Conservation (phyloP, 1,140 invertebrate genomes). For the Drosophila persimilis region DNA sequence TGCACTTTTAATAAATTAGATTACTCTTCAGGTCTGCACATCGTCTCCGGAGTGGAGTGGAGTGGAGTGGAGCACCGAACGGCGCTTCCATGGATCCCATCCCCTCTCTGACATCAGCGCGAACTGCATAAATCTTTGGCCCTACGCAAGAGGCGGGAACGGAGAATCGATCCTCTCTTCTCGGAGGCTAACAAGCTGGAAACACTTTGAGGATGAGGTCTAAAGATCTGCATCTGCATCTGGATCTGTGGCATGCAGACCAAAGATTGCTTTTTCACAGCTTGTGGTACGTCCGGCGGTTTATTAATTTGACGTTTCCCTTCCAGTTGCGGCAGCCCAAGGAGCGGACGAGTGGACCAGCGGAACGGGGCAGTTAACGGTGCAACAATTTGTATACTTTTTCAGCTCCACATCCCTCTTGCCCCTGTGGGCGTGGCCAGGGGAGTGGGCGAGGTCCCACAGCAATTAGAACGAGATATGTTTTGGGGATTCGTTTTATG, state of each 20-base stretch:
- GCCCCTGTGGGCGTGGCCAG: not conserved
- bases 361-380: conserved; percentile 38
- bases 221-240: not conserved
- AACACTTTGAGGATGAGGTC: conserved; percentile 27
- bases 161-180: conserved; percentile 5
- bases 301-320: conserved; percentile 77
- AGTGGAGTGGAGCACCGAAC: conserved; percentile 17
- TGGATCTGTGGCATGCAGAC: conserved; percentile 48
- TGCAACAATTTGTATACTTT: conserved; percentile 73
- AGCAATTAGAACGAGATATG: conserved; percentile 21
- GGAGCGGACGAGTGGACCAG: conserved; percentile 5
- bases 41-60: conserved; percentile 9
- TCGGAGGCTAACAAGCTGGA: conserved; percentile 55
- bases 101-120: conserved; percentile 42
- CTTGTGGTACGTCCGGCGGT: conserved; percentile 77
- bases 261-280: conserved; percentile 80
- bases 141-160: conserved; percentile 4
- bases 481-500: not conserved
- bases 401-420: not conserved
- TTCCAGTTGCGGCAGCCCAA: conserved; percentile 40
- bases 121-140: conserved; percentile 75
- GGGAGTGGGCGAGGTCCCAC: conserved; percentile 17
- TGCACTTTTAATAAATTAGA: conserved; percentile 82
- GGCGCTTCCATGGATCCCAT: conserved; percentile 59
- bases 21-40: conserved; percentile 46